These are phyloP conservation scores for Argentina silus DNA, from an alignment of 2,797 vertebrate species.

Conservation along the genomic window DNA sequence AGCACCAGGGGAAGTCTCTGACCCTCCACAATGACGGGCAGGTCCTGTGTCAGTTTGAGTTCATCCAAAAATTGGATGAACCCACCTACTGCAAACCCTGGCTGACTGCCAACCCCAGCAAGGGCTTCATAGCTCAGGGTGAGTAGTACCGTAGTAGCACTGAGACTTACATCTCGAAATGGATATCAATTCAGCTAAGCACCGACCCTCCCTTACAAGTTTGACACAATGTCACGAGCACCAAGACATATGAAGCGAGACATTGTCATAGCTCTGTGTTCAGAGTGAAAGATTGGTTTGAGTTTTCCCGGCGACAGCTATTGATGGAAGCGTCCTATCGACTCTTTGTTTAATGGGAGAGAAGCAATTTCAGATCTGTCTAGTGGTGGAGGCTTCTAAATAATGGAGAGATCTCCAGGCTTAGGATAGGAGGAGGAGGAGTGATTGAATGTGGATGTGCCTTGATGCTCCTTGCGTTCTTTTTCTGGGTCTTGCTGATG, in stretches of 20 bases:
- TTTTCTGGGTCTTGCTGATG: not conserved
- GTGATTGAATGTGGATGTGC: not conserved
- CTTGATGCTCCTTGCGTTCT: not conserved
- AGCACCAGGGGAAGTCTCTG: conserved; percentile 85
- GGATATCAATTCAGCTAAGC: conserved; percentile 15
- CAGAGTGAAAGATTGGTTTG: not conserved
- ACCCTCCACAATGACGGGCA: conserved; percentile 90
- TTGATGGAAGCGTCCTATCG: not conserved
- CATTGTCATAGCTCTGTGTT: not conserved
- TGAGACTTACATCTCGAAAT: conserved; percentile 1
- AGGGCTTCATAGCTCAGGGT: conserved; percentile 93
- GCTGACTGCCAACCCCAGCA: conserved; percentile 88
- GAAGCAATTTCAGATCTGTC: conserved; percentile 7
- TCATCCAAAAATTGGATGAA: conserved; percentile 93
- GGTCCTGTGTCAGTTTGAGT: conserved; percentile 96
- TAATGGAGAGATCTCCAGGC: conserved; percentile 5
- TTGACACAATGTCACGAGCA: not conserved
- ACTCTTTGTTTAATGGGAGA: not conserved
- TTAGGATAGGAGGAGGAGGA: not conserved
- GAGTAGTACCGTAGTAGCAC: conserved; percentile 42
- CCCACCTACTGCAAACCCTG: conserved; percentile 89
- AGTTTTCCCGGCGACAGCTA: conserved; percentile 11
- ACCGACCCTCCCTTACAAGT: not conserved
- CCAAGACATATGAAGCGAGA: conserved; percentile 1
- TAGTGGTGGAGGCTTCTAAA: conserved; percentile 1